These are phyloP conservation scores for Entomobrya proxima DNA, from an alignment of 2,888 invertebrate genomes.

Conservation along the genomic window DNA sequence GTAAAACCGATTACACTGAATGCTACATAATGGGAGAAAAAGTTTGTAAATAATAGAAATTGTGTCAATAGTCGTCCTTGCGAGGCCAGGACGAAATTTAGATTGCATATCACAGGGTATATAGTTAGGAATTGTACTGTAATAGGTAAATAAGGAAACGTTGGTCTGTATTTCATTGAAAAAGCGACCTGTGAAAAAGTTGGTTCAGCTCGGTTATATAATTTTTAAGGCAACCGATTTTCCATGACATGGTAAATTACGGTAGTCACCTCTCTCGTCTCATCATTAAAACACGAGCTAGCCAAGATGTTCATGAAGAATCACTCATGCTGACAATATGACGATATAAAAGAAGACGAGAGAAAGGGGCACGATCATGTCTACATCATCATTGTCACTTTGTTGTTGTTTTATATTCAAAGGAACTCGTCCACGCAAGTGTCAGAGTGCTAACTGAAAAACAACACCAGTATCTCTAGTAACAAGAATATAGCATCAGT, in stretches of 20 bases:
- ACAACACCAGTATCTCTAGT: not conserved
- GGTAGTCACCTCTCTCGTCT: too few species aligned
- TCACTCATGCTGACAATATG: too few species aligned
- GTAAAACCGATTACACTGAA: conserved; percentile 21
- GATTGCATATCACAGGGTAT: too few species aligned
- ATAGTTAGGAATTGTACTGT: not conserved
- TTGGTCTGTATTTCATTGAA: too few species aligned
- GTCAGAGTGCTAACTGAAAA: conserved; percentile 10
- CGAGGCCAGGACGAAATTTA: not conserved
- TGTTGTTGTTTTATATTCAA: not conserved
- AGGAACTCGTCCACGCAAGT: not conserved
- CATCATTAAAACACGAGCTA: not conserved
- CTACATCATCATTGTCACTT: not conserved
- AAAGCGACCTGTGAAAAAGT: too few species aligned
- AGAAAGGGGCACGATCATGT: conserved; percentile 26
- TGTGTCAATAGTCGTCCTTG: conserved; percentile 37
- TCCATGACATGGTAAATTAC: too few species aligned
- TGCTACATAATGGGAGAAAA: not conserved
- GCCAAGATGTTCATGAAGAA: not conserved
- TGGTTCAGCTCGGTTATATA: too few species aligned
- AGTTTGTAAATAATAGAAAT: conserved; percentile 1
- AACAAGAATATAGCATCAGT: too few species aligned
- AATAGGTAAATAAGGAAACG: conserved; percentile 28
- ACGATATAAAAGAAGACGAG: not conserved
- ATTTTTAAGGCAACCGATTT: too few species aligned